Evolutionary conservation across 2,797 vertebrate genomes (phyloP), one percentile per base, ranked within the genome.

Genomic region (Bucorvus abyssinicus): DNA sequence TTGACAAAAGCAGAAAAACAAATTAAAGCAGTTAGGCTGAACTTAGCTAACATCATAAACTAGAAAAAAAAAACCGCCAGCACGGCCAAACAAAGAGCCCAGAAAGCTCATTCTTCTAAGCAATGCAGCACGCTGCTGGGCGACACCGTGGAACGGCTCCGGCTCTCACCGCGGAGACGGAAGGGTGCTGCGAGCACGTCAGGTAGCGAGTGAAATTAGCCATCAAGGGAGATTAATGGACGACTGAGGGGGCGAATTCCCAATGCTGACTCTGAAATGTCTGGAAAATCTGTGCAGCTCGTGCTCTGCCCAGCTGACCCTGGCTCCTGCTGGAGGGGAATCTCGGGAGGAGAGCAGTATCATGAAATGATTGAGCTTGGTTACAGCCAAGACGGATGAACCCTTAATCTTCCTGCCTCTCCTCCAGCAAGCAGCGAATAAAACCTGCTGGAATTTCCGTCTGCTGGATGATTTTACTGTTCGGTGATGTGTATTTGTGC

Each of bases 61-160:
- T 4, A 36, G 30, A 32, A 17, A 7, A 16, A 84, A 74, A 64
- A 12, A 50, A 29, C 52, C 26, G n/a, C 4, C 7, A 12, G 38
- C 38, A 40, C 38, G 38, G 38, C 38, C 38, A 40, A 40, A 40
- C 38, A 40, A 40, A 40, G 38, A 40, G 38, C 38, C 38, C 10
- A 9, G 6, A 56, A 79, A 36, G 36, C 11, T 3, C 20, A 7
- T 10, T 7, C 9, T 38, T 34, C 19, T 30, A 30, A 34, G 34
- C 18, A 11, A 11, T 15, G 10, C 3, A 22, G 12, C 23, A 40
- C 9, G 8, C 9, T 49, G 59, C 23, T 44, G 3, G 4, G 10
- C 19, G 53, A 26, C 32, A 19, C 24, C 1, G 2, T 7, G 45
- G 0, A 6, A 76, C 0, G 8, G 82, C 50, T 67, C 27, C 9